Percentiles rank a stretch among this genome's conserved stretches.
Conservation (phyloP, 1,140 invertebrate genomes). For the Orchestia grillus region DNA sequence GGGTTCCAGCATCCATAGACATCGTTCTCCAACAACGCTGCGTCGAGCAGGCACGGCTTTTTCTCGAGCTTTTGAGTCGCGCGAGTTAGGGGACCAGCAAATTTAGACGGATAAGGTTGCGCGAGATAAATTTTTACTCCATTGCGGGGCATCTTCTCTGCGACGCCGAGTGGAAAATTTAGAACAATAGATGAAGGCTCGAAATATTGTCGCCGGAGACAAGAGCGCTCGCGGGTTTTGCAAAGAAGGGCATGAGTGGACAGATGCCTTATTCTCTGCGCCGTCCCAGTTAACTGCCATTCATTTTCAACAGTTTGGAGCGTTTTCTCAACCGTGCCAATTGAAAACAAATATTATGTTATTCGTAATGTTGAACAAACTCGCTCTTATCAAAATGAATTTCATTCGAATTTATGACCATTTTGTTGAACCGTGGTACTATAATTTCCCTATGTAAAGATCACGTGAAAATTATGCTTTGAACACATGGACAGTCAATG, state of each 20-base stretch:
- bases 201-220: not conserved
- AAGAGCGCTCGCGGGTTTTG: not conserved
- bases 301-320: not conserved
- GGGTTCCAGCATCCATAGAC: not conserved
- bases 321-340: not conserved
- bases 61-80: not conserved
- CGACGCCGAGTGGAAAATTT: not conserved
- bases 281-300: not conserved
- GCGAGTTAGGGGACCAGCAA: slow-evolving; percentile 19
- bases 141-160: not conserved
- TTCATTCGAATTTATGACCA: not conserved
- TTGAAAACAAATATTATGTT: not conserved
- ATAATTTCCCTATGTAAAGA: not conserved
- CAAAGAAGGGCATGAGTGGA: not conserved
- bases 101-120: slow-evolving; percentile 47
- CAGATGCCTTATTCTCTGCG: not conserved
- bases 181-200: not conserved
- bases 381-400: not conserved
- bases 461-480: not conserved
- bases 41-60: not conserved
- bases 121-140: not conserved
- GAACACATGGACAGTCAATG: not conserved
- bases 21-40: not conserved
- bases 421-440: not conserved
- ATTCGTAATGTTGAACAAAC: not conserved